phyloP scores from a whole-genome alignment of 2,113 vertebrate species.

The Ptyas mucosa region DNA sequence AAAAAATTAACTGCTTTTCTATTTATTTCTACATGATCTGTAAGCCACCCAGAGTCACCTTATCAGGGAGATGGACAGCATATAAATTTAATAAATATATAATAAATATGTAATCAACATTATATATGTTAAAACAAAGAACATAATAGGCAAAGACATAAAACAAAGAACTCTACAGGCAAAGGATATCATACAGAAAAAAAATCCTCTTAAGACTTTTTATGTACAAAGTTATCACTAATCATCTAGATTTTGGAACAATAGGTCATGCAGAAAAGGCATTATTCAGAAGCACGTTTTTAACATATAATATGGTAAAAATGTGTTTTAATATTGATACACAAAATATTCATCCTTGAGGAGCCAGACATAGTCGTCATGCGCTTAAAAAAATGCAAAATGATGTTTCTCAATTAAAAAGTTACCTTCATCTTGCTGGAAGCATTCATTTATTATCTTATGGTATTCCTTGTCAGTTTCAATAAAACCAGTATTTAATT shows the following conservation, averaged over 20 bases:
- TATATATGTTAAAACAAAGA: background rate
- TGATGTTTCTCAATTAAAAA: background rate
- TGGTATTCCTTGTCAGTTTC: constrained; percentile 7
- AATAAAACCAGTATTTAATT: constrained; percentile 33
- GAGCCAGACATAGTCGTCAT: background rate
- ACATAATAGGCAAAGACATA: background rate
- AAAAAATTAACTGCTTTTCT: background rate
- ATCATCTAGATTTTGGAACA: background rate
- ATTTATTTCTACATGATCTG: background rate
- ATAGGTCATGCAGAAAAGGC: too few species aligned
- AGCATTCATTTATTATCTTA: background rate
- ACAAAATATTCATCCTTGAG: background rate
- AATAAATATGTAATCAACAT: background rate
- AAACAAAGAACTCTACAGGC: background rate
- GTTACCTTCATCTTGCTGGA: constrained; percentile 3
- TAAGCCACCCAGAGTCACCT: background rate
- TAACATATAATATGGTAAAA: background rate
- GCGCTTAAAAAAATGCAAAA: background rate
- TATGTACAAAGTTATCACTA: background rate
- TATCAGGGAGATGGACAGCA: background rate
- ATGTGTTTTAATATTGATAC: background rate
- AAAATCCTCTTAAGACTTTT: background rate
- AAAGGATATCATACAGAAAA: background rate
- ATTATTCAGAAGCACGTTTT: background rate
- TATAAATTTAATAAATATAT: background rate